These are phyloP conservation scores for Falco novaeseelandiae DNA, from an alignment of 2,797 vertebrate species.

Conservation along the genomic window DNA sequence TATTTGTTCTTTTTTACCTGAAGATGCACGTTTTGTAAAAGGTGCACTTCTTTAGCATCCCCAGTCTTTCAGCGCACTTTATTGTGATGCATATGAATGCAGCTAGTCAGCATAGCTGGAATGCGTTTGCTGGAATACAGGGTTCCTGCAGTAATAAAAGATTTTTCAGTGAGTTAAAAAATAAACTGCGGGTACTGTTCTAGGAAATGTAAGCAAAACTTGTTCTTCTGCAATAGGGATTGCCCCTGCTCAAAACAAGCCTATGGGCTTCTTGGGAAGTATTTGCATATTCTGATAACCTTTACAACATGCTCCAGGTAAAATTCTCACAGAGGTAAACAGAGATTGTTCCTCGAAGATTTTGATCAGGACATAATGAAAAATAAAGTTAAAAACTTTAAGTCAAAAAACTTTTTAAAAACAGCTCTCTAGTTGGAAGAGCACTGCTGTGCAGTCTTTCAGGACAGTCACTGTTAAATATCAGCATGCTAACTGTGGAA, in stretches of 20 bases:
- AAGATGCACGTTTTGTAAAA: neutral
- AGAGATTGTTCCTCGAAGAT: neutral
- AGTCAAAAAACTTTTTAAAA: neutral
- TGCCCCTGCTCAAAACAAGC: neutral
- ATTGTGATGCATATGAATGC: neutral
- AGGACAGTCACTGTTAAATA: neutral
- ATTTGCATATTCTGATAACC: neutral
- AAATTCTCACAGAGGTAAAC: neutral
- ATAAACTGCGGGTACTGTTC: neutral
- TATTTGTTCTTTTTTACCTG: neutral
- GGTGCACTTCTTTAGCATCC: accelerated
- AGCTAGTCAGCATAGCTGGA: neutral
- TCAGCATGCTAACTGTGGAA: neutral
- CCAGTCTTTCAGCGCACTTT: neutral
- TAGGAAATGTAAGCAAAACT: neutral
- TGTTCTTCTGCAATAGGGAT: neutral
- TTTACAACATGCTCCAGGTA: neutral
- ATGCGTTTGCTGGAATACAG: neutral
- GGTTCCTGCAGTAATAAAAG: neutral
- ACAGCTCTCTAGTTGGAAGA: neutral
- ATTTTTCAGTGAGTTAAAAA: neutral
- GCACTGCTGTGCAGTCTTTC: neutral
- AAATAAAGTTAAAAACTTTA: neutral
- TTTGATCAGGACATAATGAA: constrained; percentile 12
- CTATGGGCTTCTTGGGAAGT: neutral